These are phyloP conservation scores for Sycophaga agraensis DNA, from an alignment of 1,140 invertebrate genomes.

Conservation along the genomic window DNA sequence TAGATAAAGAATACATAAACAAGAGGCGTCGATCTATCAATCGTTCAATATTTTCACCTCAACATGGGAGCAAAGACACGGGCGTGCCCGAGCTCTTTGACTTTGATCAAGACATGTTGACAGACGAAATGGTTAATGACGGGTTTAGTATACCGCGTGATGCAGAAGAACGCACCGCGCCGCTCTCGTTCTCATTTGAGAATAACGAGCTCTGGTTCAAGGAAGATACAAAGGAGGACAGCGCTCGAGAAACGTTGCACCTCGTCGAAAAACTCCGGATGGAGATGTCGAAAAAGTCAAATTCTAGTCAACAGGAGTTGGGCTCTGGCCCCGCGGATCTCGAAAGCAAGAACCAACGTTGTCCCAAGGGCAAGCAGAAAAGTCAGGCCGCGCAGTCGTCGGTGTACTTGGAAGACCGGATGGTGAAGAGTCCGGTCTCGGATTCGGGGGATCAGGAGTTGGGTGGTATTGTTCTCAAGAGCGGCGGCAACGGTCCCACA, in stretches of 20 bases:
- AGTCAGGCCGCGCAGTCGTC: neutral
- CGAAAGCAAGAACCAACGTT: constrained; percentile 29
- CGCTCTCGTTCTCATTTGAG: constrained; percentile 69
- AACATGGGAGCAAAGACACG: constrained; percentile 65
- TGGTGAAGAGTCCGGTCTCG: neutral
- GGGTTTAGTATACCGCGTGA: constrained; percentile 65
- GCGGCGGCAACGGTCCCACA: neutral
- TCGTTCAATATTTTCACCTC: constrained; percentile 72
- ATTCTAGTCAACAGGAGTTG: constrained; percentile 54
- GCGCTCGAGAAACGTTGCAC: constrained; percentile 73
- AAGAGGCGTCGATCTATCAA: constrained; percentile 53
- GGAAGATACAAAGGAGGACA: constrained; percentile 77
- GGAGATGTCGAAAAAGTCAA: constrained; percentile 67
- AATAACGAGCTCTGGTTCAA: constrained; percentile 68
- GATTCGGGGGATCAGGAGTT: too few species aligned
- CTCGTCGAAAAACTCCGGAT: constrained; percentile 76
- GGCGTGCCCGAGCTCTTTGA: constrained; percentile 64
- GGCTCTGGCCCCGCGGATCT: constrained; percentile 39
- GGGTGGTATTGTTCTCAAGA: too few species aligned
- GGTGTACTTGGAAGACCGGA: constrained; percentile 10
- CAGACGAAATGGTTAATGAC: constrained; percentile 63
- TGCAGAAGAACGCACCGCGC: constrained; percentile 61
- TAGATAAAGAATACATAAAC: constrained; percentile 41
- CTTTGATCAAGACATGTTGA: constrained; percentile 67
- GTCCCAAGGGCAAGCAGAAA: constrained; percentile 1